Base-by-base conservation (phyloP, 2,797 vertebrate genomes). In the Esox masquinongy region DNA sequence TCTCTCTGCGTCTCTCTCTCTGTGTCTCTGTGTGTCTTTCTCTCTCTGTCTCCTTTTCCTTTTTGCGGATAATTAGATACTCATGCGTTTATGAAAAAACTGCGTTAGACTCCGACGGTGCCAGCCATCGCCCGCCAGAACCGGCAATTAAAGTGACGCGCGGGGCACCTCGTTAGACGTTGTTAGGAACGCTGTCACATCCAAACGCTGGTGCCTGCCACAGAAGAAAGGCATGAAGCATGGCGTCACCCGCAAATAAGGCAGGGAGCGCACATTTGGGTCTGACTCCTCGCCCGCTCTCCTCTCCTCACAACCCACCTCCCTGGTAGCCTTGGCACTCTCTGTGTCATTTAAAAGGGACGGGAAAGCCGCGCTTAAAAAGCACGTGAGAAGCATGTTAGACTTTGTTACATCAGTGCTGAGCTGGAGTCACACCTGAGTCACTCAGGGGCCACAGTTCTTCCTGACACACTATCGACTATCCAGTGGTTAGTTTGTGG, bases 21-120 rank as follows among this genome's bases (percentile, higher is more conserved):
- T 24, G 31, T 68, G 0, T 17, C 17, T 39, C 3, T 11, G 12
- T 47, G 1, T 47, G 9, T 47, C 9, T 47, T 1, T 11, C 11
- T 64, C 36, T 64, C 36, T 67, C 73, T 31, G 39, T 47, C 47
- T 31, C 43, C 14, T 61, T 15, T 50, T 56, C 66, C 6, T 26
- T 66, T 64, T 19, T 43, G 47, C 16, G 15, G 72, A 74, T 74
- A 74, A 74, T 74, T 74, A 74, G 72, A 66, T 49, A 31, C 36
- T 74, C 50, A 64, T 39, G 59, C 26, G 24, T 14, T 59, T 73
- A 22, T 73, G 71, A 14, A 36, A 31, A 47, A 11, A 14, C 12
- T 7, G 17, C 51, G 3, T 22, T 66, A 16, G 5, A 26, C 14
- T 22, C 61, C 15, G 39, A 15, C 7, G 39, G 34, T 64, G 59